phyloP scores from a whole-genome alignment of 2,888 invertebrate genomes.

The Lasioglossum vierecki region DNA sequence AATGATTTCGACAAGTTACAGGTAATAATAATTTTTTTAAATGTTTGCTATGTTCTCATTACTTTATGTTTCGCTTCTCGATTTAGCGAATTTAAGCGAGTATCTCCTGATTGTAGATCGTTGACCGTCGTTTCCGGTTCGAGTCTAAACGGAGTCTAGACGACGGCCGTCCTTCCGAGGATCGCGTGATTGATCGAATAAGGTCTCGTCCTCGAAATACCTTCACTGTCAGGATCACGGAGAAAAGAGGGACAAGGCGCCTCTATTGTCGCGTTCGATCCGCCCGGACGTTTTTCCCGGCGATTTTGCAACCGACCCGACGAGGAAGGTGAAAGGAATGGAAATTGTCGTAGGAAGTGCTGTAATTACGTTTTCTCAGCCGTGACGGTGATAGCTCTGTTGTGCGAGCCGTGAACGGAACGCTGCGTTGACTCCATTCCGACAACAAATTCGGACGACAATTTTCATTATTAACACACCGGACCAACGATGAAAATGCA shows the following conservation, averaged over 20 bases:
- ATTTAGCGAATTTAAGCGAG: neutral
- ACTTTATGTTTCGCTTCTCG: no score
- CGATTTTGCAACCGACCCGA: neutral
- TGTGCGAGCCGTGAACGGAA: neutral
- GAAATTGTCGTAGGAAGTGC: conserved; percentile 41
- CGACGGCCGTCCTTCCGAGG: neutral
- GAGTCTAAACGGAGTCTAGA: neutral
- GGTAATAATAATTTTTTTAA: no score
- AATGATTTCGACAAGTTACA: no score
- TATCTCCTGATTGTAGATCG: neutral
- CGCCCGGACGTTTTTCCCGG: neutral
- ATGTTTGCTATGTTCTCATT: no score
- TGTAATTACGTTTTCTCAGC: conserved; percentile 34
- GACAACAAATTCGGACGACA: neutral
- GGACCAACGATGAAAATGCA: neutral
- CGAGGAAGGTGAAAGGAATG: conserved; percentile 45
- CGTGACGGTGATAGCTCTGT: conserved; percentile 10
- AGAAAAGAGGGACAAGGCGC: conserved; percentile 26
- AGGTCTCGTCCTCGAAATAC: conserved; percentile 47
- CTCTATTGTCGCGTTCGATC: conserved; percentile 1
- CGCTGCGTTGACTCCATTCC: neutral
- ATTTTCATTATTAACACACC: neutral
- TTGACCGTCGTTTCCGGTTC: conserved; percentile 9
- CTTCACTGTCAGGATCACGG: conserved; percentile 48
- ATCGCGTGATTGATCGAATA: conserved; percentile 45